Evolutionary conservation across 2,888 invertebrate species (phyloP).

Genomic region (Apotomis capreana): DNA sequence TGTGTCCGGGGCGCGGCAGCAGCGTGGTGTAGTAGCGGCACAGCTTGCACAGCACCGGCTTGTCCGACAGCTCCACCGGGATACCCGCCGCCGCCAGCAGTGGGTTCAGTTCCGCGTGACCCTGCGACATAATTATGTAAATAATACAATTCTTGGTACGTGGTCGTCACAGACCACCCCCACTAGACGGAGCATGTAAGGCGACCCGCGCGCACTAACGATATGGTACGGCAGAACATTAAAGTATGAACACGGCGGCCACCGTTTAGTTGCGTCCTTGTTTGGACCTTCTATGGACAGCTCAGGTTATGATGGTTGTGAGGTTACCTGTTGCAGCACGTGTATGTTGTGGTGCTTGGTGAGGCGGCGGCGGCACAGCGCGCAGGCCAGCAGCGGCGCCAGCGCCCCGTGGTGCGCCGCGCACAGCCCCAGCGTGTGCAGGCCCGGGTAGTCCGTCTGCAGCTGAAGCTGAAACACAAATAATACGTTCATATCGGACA

Average conservation of each 20-base stretch:
- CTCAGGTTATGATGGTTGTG: neutral
- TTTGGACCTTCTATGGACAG: too few relatives aligned
- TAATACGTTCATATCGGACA: neutral
- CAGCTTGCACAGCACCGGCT: slow-evolving; percentile 91
- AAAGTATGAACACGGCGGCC: too few relatives aligned
- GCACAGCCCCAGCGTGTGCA: slow-evolving; percentile 88
- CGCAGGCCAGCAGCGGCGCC: slow-evolving; percentile 89
- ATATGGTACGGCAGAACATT: too few relatives aligned
- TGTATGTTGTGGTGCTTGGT: slow-evolving; percentile 91
- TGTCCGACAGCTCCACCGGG: slow-evolving; percentile 86
- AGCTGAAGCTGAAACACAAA: slow-evolving; percentile 75
- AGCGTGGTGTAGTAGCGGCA: slow-evolving; percentile 91
- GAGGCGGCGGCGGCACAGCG: slow-evolving; percentile 89
- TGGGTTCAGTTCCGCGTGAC: slow-evolving; percentile 81
- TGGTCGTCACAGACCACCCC: too few relatives aligned
- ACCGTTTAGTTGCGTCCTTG: too few relatives aligned
- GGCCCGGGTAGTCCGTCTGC: slow-evolving; percentile 85
- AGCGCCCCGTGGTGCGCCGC: slow-evolving; percentile 87
- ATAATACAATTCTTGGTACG: too few relatives aligned
- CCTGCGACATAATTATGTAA: slow-evolving; percentile 61
- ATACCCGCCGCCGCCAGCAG: slow-evolving; percentile 85
- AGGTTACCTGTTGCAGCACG: slow-evolving; percentile 82
- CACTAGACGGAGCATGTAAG: too few relatives aligned
- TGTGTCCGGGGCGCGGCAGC: slow-evolving; percentile 85
- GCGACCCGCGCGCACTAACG: too few relatives aligned